Evolutionary conservation across 2,113 vertebrate species (phyloP), one percentile per base, ranked within the genome.

Genomic region (Hyla sarda): DNA sequence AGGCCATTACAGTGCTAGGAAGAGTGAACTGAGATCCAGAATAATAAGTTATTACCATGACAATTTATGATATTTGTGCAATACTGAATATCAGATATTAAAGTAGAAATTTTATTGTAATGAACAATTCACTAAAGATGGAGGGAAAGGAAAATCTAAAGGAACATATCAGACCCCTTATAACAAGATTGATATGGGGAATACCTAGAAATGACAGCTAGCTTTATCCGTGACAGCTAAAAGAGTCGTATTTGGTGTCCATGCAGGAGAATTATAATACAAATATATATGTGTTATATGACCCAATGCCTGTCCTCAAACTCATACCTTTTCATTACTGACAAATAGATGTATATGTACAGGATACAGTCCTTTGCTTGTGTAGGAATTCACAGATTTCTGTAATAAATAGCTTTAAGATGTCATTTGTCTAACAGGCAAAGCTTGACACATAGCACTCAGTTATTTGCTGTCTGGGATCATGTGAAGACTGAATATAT

Each of bases 151-250:
- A 25, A 13, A 25, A 62, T 62, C 58, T 28, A n/a, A 12, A 12
- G 2, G 25, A n/a, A 62, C 16, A 62, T 28, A 25, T 10, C 8
- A 7, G n/a, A n/a, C 11, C n/a, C 8, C 58, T 62, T 62, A 62
- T 62, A 62, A 62, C 58, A 62, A 62, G 58, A 62, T 62, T 62
- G n/a, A 62, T 62, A 62, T 62, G n/a, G 23, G 58, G 11, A 62
- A 10, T 4, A 4, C n/a, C n/a, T 62, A 25, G 5, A 62, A 11
- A 11, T 25, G 23, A 62, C 54, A 62, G n/a, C n/a, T 62, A 62
- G n/a, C 9, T 62, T 62, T 25, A 62, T 3, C 6, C 1, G 13
- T 12, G 10, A 9, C 56, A 50, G 48, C n/a, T n/a, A n/a, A n/a
- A n/a, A n/a, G n/a, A n/a, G n/a, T 11, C 48, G 7, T 50, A 21